Conservation (phyloP, 2,888 invertebrate species). For the Pachymerium ferrugineum region DNA sequence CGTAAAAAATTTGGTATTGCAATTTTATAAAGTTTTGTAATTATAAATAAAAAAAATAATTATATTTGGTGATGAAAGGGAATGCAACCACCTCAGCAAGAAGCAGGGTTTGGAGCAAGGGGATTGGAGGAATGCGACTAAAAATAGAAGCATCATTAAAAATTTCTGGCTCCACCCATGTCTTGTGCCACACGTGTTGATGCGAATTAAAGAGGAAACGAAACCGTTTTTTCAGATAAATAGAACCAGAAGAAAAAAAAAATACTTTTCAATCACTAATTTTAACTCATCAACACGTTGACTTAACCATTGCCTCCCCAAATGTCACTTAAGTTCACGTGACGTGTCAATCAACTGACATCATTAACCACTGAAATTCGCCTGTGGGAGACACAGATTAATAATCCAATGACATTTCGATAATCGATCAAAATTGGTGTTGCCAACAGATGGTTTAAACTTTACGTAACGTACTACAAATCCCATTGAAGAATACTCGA, state of each 20-base stretch:
- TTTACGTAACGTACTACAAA: no score
- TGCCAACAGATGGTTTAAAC: no score
- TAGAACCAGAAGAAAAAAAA: background rate
- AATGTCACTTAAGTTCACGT: no score
- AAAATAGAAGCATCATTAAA: slow-evolving; percentile 11
- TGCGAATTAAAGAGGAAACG: background rate
- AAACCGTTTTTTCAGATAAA: no score
- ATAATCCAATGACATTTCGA: no score
- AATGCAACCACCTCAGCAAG: slow-evolving; percentile 4
- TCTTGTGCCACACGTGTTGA: background rate
- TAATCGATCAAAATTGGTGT: no score
- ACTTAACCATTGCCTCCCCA: no score
- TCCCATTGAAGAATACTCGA: no score
- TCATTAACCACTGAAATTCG: no score
- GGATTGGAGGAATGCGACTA: background rate
- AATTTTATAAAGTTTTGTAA: background rate
- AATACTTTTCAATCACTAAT: background rate
- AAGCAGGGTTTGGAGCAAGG: background rate
- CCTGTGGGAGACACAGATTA: no score
- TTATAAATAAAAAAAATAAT: background rate
- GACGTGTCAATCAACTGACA: no score
- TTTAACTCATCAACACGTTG: no score
- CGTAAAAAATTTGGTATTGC: background rate
- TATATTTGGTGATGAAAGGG: background rate
- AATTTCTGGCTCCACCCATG: background rate